Percentiles rank a stretch among this genome's conserved stretches.
phyloP scores from a whole-genome alignment of 2,888 invertebrate genomes.

The Hypsopygia costalis region DNA sequence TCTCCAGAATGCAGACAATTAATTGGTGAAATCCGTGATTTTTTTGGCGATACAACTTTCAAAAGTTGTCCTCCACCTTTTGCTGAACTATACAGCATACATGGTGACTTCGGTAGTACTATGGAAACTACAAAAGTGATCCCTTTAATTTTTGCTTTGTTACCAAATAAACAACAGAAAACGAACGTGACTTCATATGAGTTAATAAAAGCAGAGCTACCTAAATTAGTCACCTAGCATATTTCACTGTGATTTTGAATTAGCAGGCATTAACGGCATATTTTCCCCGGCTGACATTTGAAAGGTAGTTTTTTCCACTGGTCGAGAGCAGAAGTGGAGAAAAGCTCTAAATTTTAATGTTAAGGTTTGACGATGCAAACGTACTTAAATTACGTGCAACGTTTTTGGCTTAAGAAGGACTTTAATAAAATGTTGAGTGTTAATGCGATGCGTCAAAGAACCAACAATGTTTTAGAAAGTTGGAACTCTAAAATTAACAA shows the following conservation, averaged over 20 bases:
- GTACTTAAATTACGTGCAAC: constrained; percentile 4
- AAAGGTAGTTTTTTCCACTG: constrained; percentile 11
- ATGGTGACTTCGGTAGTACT: constrained; percentile 13
- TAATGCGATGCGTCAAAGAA: background rate
- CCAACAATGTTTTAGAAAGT: background rate
- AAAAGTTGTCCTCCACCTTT: constrained; percentile 13
- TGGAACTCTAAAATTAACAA: background rate
- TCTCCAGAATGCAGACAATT: constrained; percentile 7
- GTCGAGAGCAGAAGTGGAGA: constrained; percentile 6
- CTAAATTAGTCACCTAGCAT: constrained; percentile 12
- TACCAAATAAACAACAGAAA: constrained; percentile 11
- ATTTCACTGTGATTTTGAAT: constrained; percentile 15
- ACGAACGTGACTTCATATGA: constrained; percentile 11
- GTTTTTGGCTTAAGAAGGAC: constrained; percentile 6
- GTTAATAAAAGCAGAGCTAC: constrained; percentile 11
- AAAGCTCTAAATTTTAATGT: constrained; percentile 3
- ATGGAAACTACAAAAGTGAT: constrained; percentile 12
- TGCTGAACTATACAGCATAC: constrained; percentile 13
- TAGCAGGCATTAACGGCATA: no score
- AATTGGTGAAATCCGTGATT: constrained; percentile 9
- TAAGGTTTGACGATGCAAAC: constrained; percentile 1
- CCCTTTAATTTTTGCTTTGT: constrained; percentile 13
- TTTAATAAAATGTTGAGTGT: background rate
- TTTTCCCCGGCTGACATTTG: constrained; percentile 1
- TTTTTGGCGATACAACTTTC: constrained; percentile 13